Evolutionary conservation across 1,140 invertebrate species (phyloP).

Genomic region (Anthonomus grandis): DNA sequence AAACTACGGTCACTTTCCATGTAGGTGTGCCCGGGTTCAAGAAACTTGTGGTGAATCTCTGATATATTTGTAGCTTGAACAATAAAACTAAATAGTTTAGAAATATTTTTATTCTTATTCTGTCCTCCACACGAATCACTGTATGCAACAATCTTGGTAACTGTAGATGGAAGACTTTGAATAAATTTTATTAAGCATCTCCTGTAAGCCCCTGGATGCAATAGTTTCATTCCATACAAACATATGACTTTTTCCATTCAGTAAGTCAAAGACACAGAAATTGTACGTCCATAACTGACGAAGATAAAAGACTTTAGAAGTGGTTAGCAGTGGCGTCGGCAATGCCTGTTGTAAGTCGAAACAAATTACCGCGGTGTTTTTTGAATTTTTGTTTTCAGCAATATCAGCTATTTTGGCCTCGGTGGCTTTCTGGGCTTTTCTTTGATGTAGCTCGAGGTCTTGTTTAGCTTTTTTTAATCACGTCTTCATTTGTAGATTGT

Average conservation of each 20-base stretch:
- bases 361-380: conserved; percentile 9
- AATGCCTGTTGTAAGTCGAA: conserved; percentile 10
- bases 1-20: conserved; percentile 7
- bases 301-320: conserved; percentile 2
- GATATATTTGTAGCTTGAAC: conserved; percentile 6
- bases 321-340: conserved; percentile 10
- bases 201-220: conserved; percentile 1
- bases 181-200: conserved; percentile 9
- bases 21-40: conserved; percentile 1
- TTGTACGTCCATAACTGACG: conserved; percentile 10
- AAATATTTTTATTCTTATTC: conserved; percentile 15
- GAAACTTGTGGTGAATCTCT: conserved; percentile 3
- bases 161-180: conserved; percentile 1
- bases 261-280: conserved; percentile 2
- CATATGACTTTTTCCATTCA: conserved; percentile 10
- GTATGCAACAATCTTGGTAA: conserved; percentile 5
- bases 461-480: background rate
- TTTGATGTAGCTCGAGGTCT: conserved; percentile 2
- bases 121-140: conserved; percentile 2
- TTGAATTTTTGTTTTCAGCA: conserved; percentile 3
- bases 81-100: conserved; percentile 8
- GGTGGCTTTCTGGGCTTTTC: background rate
- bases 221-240: conserved; percentile 6
- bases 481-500: background rate
- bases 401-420: conserved; percentile 8